phyloP scores from a whole-genome alignment of 2,113 vertebrate species.

The Neolamprologus fasciatus region DNA sequence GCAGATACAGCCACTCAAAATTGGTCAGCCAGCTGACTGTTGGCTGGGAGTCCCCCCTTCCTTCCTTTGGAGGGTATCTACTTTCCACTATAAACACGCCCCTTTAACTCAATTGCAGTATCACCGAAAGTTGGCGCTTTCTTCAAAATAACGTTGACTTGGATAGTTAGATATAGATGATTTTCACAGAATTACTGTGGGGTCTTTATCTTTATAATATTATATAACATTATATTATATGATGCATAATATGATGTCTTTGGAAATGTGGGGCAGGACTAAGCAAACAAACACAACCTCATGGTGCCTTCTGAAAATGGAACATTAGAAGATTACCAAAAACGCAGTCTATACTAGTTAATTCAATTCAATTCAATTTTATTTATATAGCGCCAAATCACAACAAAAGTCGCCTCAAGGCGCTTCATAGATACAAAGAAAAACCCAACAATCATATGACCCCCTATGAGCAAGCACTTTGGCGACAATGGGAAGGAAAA shows the following conservation, averaged over 20 bases:
- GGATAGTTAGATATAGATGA: neutral
- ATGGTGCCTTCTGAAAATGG: neutral
- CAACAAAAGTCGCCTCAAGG: no score
- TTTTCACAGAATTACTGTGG: neutral
- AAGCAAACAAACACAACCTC: neutral
- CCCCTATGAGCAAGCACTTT: no score
- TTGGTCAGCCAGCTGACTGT: neutral
- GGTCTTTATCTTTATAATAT: neutral
- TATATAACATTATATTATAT: neutral
- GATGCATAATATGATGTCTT: neutral
- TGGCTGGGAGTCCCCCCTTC: neutral
- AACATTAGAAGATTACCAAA: neutral
- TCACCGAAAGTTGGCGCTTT: neutral
- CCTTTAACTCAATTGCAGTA: neutral
- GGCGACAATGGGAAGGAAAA: no score
- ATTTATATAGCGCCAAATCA: no score
- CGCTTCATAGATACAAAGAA: no score
- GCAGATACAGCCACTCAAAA: neutral
- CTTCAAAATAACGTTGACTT: neutral
- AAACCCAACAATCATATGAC: no score
- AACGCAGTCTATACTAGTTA: neutral
- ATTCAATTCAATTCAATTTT: no score
- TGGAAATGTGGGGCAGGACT: neutral
- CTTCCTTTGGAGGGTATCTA: neutral
- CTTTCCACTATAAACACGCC: rapidly evolving